Percentiles rank a stretch among this genome's conserved stretches.
These are phyloP conservation scores for Pseudonaja textilis DNA, from an alignment of 2,113 vertebrate species.

Conservation along the genomic window DNA sequence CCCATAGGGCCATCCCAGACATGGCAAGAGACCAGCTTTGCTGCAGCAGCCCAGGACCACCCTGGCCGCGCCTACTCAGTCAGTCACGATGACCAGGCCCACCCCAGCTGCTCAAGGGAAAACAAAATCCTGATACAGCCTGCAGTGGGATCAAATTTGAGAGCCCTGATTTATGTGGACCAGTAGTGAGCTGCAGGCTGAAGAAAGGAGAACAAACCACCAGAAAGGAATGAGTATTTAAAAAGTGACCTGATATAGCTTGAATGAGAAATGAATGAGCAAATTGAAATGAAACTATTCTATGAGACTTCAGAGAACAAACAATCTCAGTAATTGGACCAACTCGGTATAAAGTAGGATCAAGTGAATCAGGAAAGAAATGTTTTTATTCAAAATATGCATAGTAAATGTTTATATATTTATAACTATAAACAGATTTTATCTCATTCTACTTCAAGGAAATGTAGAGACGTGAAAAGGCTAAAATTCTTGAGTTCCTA, in stretches of 20 bases:
- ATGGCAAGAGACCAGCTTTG: too few relatives aligned
- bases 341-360: neutral
- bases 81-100: too few relatives aligned
- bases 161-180: neutral
- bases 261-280: neutral
- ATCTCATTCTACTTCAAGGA: neutral
- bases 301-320: neutral
- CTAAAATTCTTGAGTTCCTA: neutral
- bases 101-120: too few relatives aligned
- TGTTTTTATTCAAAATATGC: neutral
- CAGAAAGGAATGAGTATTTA: neutral
- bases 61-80: too few relatives aligned
- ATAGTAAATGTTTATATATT: neutral
- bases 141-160: too few relatives aligned
- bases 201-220: neutral
- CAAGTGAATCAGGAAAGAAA: neutral
- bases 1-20: too few relatives aligned
- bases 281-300: neutral
- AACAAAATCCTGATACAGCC: too few relatives aligned
- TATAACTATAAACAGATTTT: neutral
- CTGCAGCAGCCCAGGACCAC: too few relatives aligned
- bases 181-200: neutral
- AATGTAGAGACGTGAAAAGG: neutral
- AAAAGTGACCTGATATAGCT: neutral
- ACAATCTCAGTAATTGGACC: neutral